phyloP scores from a whole-genome alignment of 2,888 invertebrate species.

The Athalia cordata region DNA sequence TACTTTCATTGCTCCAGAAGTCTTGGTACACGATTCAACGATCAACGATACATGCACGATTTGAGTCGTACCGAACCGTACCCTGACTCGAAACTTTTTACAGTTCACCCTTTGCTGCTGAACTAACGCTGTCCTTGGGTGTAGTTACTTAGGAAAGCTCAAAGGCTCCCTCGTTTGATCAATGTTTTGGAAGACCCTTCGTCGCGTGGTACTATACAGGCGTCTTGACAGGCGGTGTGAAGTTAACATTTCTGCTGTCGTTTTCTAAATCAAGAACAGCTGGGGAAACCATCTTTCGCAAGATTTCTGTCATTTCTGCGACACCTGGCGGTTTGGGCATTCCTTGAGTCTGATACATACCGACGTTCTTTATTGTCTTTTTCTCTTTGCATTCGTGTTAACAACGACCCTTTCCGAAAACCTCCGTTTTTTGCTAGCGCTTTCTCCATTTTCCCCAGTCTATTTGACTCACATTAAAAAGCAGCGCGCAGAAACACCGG shows the following conservation, averaged over 20 bases:
- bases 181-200: slow-evolving; percentile 41
- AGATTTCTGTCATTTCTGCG: not conserved
- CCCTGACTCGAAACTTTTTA: slow-evolving; percentile 14
- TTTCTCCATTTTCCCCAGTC: not conserved
- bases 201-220: slow-evolving; percentile 17
- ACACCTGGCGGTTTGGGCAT: slow-evolving; percentile 3
- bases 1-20: too few relatives aligned
- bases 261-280: not conserved
- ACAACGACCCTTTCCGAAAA: not conserved
- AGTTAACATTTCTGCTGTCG: not conserved
- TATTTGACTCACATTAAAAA: not conserved
- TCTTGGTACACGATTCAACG: not conserved
- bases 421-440: not conserved
- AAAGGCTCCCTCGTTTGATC: slow-evolving; percentile 43
- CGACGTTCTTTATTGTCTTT: not conserved
- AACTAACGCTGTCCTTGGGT: slow-evolving; percentile 19
- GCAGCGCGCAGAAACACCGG: not conserved
- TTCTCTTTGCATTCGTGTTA: not conserved
- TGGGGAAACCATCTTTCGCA: not conserved
- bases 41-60: slow-evolving; percentile 13
- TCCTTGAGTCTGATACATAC: slow-evolving; percentile 7
- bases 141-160: slow-evolving; percentile 34
- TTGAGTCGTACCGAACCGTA: slow-evolving; percentile 23
- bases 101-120: slow-evolving; percentile 14
- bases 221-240: slow-evolving; percentile 3